phyloP scores from a whole-genome alignment of 2,113 vertebrate species.

The Centropus bengalensis region DNA sequence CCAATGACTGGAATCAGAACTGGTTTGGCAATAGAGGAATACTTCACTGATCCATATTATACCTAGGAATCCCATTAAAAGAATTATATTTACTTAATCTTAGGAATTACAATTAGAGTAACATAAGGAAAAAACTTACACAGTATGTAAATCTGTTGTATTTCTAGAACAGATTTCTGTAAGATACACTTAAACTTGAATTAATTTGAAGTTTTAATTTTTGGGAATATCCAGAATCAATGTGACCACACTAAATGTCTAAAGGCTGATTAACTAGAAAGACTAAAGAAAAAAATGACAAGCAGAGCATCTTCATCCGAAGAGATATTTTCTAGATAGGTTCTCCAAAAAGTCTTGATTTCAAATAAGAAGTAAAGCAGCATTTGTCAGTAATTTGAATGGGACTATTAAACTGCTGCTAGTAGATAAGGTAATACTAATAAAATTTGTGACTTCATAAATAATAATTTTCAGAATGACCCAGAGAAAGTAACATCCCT shows the following conservation, averaged over 20 bases:
- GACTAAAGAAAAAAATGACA: neutral
- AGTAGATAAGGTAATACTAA: neutral
- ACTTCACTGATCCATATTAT: neutral
- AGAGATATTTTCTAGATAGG: neutral
- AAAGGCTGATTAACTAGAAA: neutral
- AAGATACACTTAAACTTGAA: neutral
- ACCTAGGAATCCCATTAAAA: neutral
- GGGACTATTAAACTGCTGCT: neutral
- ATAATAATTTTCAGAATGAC: constrained; percentile 49
- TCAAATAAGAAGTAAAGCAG: neutral
- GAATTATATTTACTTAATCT: neutral
- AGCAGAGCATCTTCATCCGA: neutral
- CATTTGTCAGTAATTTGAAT: neutral
- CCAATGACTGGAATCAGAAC: neutral
- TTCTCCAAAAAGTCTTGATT: neutral
- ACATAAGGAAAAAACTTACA: neutral
- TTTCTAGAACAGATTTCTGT: neutral
- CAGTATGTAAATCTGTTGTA: neutral
- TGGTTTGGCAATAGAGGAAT: neutral
- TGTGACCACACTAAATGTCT: neutral
- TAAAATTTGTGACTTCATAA: neutral
- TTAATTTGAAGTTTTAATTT: neutral
- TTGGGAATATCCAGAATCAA: neutral
- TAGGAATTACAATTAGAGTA: neutral
- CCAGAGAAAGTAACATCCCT: neutral